A percentile compares a stretch with the other conserved stretches of the same genome.
These are phyloP conservation scores for Cygnus atratus DNA, from an alignment of 2,113 vertebrate species.

Conservation along the genomic window DNA sequence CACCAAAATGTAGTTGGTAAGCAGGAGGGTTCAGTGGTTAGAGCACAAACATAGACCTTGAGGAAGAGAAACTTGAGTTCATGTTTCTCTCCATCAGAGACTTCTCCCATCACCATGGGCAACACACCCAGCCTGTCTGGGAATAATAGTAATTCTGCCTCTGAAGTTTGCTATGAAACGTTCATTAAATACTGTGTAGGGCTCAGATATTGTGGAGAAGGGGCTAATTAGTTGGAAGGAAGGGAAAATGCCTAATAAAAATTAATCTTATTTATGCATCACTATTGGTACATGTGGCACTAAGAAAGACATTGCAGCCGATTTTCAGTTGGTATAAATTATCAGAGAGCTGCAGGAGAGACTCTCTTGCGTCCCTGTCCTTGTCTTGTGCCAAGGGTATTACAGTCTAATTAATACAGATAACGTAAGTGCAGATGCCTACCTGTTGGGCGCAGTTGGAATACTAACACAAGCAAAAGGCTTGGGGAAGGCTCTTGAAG, in stretches of 20 bases:
- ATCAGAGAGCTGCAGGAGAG: constrained; percentile 60
- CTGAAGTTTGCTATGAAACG: neutral
- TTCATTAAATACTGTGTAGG: neutral
- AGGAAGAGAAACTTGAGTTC: neutral
- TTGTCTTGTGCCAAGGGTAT: constrained; percentile 68
- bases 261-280: constrained; percentile 53
- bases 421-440: constrained; percentile 58
- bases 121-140: neutral
- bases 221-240: constrained; percentile 32
- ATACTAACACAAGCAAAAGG: constrained; percentile 47
- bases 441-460: constrained; percentile 53
- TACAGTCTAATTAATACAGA: constrained; percentile 71
- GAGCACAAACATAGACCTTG: neutral
- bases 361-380: constrained; percentile 52
- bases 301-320: constrained; percentile 32
- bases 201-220: neutral
- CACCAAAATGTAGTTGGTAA: neutral
- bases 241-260: constrained; percentile 24
- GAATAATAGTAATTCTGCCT: neutral
- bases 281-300: constrained; percentile 1
- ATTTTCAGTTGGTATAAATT: constrained; percentile 43
- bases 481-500: constrained; percentile 14
- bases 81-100: neutral
- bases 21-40: neutral
- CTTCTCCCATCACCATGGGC: neutral